Base-by-base conservation (phyloP, 2,113 vertebrate genomes). In the Dicaeum eximium region DNA sequence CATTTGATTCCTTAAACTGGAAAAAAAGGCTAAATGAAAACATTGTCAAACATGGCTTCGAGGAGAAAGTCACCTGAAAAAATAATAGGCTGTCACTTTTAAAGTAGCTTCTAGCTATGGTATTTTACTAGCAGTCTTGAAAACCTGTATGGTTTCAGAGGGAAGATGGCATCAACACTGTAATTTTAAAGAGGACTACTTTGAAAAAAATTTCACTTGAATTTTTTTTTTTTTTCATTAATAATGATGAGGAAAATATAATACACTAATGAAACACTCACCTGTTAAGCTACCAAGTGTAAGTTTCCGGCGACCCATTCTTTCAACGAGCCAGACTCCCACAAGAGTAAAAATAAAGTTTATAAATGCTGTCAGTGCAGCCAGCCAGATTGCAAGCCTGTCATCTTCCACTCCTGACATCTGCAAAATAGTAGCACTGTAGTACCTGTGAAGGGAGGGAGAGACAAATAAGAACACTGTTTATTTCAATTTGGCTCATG, bases 371-470 rank as follows among this genome's bases (percentile, higher is more conserved):
- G 99, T 98, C 44, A 99, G 96, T 2, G 99, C 98, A 22, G 99
- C 98, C 88, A 99, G 97, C 99, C 99, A 99, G 96, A 99, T 99
- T 5, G 99, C 99, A 38, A 99, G 97, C 81, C 98, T 98, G 83
- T 99, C 99, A 2, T 99, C 98, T 91, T 98, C 98, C 48, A 99
- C 98, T 58, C 99, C 99, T 1, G 99, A 99, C 99, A 99, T 99
- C 98, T 99, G 99, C 95, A 99, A 98, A 96, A 99, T 99, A 92
- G 99, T 99, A 90, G 99, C 99, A 57, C 99, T 99, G 97, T 99
- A 99, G 97, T 99, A 99, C 99, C 99, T 99, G 89, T 0, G 35
- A 92, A 71, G 4, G 11, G 78, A 93, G 28, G 75, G 54, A 94
- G 69, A 75, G 14, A 81, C 38, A 80, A 95, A 90, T 14, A 50